A percentile compares a stretch with the other conserved stretches of the same genome.
These are phyloP conservation scores for Danio kyathit DNA, from an alignment of 2,797 vertebrate genomes.

Conservation along the genomic window DNA sequence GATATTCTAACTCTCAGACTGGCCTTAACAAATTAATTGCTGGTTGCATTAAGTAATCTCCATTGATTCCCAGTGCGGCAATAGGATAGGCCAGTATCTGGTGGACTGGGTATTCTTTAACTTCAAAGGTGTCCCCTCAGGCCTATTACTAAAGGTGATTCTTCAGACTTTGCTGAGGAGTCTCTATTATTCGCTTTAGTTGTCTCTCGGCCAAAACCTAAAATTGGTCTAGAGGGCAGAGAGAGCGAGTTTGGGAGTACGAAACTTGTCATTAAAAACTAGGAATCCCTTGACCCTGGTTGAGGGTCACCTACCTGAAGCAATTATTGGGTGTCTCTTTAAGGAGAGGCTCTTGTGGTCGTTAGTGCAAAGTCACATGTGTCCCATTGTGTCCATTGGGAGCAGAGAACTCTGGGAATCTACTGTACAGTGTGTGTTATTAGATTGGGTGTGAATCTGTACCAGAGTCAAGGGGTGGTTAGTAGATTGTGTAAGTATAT, in stretches of 20 bases:
- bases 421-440: slow-evolving; percentile 21
- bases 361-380: slow-evolving; percentile 65
- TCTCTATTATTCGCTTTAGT: slow-evolving; percentile 66
- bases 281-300: slow-evolving; percentile 71
- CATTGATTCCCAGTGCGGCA: slow-evolving; percentile 67
- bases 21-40: slow-evolving; percentile 70
- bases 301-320: slow-evolving; percentile 72
- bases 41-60: slow-evolving; percentile 71
- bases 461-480: slow-evolving; percentile 21
- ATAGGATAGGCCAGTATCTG: slow-evolving; percentile 70
- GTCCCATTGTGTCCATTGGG: slow-evolving; percentile 47
- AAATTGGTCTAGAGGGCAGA: slow-evolving; percentile 67
- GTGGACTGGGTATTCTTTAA: slow-evolving; percentile 70
- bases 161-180: slow-evolving; percentile 66
- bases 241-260: slow-evolving; percentile 39
- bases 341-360: slow-evolving; percentile 67
- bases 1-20: slow-evolving; percentile 60
- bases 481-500: slow-evolving; percentile 29
- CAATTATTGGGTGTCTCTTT: slow-evolving; percentile 72
- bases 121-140: slow-evolving; percentile 69
- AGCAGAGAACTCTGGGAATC: slow-evolving; percentile 31
- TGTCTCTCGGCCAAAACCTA: slow-evolving; percentile 63
- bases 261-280: slow-evolving; percentile 73
- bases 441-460: slow-evolving; percentile 41
- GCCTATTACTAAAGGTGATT: slow-evolving; percentile 74